Evolutionary conservation across 1,140 invertebrate genomes (phyloP), one percentile per base, ranked within the genome.

Genomic region (Periplaneta americana): DNA sequence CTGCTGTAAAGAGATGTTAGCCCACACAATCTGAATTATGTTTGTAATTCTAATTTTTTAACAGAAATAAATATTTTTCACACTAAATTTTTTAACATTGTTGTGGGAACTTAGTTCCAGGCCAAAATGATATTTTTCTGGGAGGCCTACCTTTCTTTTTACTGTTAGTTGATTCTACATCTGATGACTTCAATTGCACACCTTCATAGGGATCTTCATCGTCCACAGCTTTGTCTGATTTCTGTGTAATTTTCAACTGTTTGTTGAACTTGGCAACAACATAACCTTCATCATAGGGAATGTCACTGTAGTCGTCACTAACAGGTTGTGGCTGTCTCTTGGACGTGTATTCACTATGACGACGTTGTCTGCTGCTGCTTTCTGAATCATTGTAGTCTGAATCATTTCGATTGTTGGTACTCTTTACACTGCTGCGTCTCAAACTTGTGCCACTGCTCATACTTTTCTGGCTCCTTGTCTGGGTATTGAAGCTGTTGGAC

Each of bases 121-220:
- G 93, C 87, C 92, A 93, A 91, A 94, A 94, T 85, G 92, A 92
- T 84, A 94, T 94, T 89, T 92, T 93, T 89, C 92, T 90, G 85
- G 89, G 90, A 81, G 88, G 86, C 93, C 91, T 94, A 93, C 92
- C 93, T 93, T 92, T 93, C 86, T 89, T 90, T 87, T 88, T 88
- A 32, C 87, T 34, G 75, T n/a, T 34, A 13, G 80, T 35, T 34
- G 48, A 35, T 15, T 80, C 79, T 57, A 48, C 28, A 34, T 74
- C 79, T 39, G 79, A 80, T 2, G 79, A 74, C 9, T 31, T 33
- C 32, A 80, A 31, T 80, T 74, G 79, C 31, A 80, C 33, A 18
- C 39, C 48, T 74, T 80, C 79, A 74, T 80, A 80, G 28, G 79
- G 48, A 18, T 74, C 79, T 66, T 80, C 34, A 15, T 78, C 77